Conservation (phyloP, 1,140 invertebrate genomes). For the Globodera rostochiensis region DNA sequence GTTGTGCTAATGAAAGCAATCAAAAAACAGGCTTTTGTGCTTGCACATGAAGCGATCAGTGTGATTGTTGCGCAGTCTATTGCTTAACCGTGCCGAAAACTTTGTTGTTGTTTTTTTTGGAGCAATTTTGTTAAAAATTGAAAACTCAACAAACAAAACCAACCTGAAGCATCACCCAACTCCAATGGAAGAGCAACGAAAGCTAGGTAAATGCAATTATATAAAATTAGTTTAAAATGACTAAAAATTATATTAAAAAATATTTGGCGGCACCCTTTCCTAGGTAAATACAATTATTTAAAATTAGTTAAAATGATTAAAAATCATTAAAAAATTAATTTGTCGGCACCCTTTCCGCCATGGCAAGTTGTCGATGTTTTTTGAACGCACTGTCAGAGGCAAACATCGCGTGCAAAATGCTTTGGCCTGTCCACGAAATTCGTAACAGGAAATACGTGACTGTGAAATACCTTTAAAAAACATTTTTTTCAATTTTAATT, state of each 20-base stretch:
- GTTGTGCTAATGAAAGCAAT: too few relatives aligned
- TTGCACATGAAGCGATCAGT: too few relatives aligned
- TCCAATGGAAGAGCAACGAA: slow-evolving; percentile 52
- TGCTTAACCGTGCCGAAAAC: too few relatives aligned
- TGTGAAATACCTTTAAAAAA: slow-evolving; percentile 56
- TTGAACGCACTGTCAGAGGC: slow-evolving; percentile 45
- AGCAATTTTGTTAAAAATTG: too few relatives aligned
- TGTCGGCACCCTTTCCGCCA: slow-evolving; percentile 47
- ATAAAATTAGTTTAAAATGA: neutral
- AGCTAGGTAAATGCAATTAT: slow-evolving; percentile 28
- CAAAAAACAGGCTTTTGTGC: too few relatives aligned
- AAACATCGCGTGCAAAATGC: slow-evolving; percentile 53
- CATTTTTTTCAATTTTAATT: slow-evolving; percentile 12
- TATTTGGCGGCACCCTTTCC: slow-evolving; percentile 45
- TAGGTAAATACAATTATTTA: slow-evolving; percentile 1
- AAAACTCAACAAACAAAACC: neutral
- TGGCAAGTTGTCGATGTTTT: slow-evolving; percentile 53
- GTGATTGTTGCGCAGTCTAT: too few relatives aligned
- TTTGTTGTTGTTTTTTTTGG: too few relatives aligned
- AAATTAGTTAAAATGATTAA: neutral
- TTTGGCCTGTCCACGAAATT: slow-evolving; percentile 58
- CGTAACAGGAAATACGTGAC: slow-evolving; percentile 58
- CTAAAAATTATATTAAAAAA: slow-evolving; percentile 5
- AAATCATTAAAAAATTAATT: slow-evolving; percentile 9
- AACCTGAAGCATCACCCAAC: slow-evolving; percentile 61